These are phyloP conservation scores for Nestor notabilis DNA, from an alignment of 2,113 vertebrate genomes.

Conservation along the genomic window DNA sequence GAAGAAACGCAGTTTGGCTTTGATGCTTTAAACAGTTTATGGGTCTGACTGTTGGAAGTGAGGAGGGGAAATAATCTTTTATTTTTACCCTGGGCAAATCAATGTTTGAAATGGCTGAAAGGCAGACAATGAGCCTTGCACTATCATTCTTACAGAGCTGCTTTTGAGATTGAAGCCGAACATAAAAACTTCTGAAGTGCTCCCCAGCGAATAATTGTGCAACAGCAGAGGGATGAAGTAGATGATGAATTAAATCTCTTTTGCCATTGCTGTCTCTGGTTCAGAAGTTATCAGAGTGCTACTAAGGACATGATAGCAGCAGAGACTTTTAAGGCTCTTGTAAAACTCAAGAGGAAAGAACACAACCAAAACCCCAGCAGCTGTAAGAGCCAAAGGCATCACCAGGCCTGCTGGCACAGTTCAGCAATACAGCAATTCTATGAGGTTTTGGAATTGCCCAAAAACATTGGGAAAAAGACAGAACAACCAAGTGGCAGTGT, in stretches of 20 bases:
- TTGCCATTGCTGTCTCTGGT: background rate
- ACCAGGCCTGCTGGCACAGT: background rate
- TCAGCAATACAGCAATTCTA: background rate
- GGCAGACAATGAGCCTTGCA: slow-evolving; percentile 32
- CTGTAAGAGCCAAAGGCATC: background rate
- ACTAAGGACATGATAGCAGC: background rate
- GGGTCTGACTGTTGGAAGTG: slow-evolving; percentile 1
- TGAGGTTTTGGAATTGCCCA: background rate
- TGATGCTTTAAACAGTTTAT: slow-evolving; percentile 34
- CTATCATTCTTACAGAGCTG: background rate
- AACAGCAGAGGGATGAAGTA: slow-evolving; percentile 45
- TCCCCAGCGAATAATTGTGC: slow-evolving; percentile 14
- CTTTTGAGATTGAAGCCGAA: slow-evolving; percentile 17
- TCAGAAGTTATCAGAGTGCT: background rate
- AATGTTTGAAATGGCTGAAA: slow-evolving; percentile 60
- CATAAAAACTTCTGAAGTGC: slow-evolving; percentile 12
- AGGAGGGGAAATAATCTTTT: background rate
- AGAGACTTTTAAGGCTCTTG: background rate
- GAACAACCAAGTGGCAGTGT: background rate
- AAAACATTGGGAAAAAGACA: background rate
- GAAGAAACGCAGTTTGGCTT: slow-evolving; percentile 47
- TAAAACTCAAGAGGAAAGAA: background rate
- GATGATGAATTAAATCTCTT: slow-evolving; percentile 26
- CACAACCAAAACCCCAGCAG: background rate
- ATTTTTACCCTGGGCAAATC: slow-evolving; percentile 52